Evolutionary conservation across 2,797 vertebrate genomes (phyloP).

Genomic region (Triplophysa yarkandensis): DNA sequence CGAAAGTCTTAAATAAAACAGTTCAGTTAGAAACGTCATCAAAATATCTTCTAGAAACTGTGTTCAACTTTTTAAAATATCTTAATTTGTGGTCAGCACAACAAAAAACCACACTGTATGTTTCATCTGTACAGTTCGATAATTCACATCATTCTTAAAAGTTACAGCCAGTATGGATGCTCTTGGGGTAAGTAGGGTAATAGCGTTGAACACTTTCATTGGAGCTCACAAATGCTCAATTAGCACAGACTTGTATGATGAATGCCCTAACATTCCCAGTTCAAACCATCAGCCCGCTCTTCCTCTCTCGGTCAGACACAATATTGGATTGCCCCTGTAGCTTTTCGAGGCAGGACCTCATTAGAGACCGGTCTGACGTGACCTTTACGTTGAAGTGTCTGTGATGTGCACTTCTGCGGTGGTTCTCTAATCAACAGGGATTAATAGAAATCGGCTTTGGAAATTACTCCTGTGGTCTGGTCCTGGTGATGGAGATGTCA

Average conservation of each 20-base stretch:
- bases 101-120: no score
- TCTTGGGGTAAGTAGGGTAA: conserved; percentile 49
- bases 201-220: conserved; percentile 64
- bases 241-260: conserved; percentile 39
- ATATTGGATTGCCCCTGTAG: conserved; percentile 54
- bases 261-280: conserved; percentile 31
- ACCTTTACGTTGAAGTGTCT: conserved; percentile 61
- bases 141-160: conserved; percentile 5
- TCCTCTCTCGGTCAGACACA: conserved; percentile 42
- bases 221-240: conserved; percentile 49
- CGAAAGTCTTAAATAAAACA: no score
- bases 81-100: no score
- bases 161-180: conserved; percentile 12
- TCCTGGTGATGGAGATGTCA: conserved; percentile 60
- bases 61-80: no score
- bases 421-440: conserved; percentile 65
- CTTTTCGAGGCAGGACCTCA: conserved; percentile 66
- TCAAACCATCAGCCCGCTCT: conserved; percentile 27
- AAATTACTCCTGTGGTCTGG: conserved; percentile 69
- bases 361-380: conserved; percentile 63
- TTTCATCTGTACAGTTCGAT: background rate
- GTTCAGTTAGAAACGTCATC: no score
- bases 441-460: conserved; percentile 72
- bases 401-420: conserved; percentile 35
- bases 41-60: no score